phyloP scores from a whole-genome alignment of 1,140 invertebrate species.

The Trachymyrmex septentrionalis region DNA sequence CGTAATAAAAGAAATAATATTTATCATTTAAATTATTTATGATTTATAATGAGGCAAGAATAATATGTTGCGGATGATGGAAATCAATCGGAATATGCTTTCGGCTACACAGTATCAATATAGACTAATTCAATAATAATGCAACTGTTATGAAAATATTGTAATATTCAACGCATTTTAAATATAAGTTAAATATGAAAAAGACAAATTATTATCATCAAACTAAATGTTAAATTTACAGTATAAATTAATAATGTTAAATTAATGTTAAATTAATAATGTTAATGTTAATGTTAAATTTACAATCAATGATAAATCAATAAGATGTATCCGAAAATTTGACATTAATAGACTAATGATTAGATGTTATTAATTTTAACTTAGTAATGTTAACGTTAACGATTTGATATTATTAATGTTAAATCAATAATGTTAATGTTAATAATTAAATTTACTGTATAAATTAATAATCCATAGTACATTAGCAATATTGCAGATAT shows the following conservation, averaged over 20 bases:
- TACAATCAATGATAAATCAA: too few species aligned
- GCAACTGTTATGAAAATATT: not conserved
- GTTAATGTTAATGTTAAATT: too few species aligned
- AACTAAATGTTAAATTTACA: not conserved
- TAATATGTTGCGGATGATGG: conserved; percentile 25
- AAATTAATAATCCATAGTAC: not conserved
- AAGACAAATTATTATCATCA: not conserved
- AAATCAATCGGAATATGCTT: conserved; percentile 19
- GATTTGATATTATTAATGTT: too few species aligned
- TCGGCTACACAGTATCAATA: conserved; percentile 3
- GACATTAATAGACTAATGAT: too few species aligned
- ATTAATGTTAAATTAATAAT: too few species aligned
- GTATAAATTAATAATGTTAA: too few species aligned
- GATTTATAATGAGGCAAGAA: conserved; percentile 19
- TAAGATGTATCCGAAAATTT: too few species aligned
- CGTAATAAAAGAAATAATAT: conserved; percentile 5
- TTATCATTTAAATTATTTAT: conserved; percentile 7
- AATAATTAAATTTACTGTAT: not conserved
- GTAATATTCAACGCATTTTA: not conserved
- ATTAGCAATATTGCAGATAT: not conserved
- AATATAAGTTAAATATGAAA: not conserved
- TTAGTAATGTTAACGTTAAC: too few species aligned
- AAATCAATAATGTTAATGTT: too few species aligned
- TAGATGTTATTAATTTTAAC: too few species aligned
- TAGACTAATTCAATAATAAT: not conserved